Conservation (phyloP, 1,140 invertebrate species). For the Himalopsyche phryganea region DNA sequence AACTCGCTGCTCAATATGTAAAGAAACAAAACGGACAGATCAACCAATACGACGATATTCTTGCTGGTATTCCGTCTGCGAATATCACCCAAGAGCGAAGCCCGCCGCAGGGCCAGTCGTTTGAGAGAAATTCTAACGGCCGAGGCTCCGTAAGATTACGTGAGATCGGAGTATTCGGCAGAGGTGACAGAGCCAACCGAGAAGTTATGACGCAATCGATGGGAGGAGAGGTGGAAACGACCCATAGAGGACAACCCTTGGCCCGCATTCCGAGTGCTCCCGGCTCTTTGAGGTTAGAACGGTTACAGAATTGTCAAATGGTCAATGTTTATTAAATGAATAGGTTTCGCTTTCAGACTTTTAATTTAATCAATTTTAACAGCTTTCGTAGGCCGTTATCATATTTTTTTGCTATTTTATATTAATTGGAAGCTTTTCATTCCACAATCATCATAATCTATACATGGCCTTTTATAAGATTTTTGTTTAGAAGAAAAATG, state of each 20-base stretch:
- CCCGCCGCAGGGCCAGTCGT: constrained; percentile 18
- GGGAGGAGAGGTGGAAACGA: constrained; percentile 38
- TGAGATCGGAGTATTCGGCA: constrained; percentile 45
- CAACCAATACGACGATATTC: constrained; percentile 17
- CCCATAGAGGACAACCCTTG: constrained; percentile 49
- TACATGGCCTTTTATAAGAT: too few relatives aligned
- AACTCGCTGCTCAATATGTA: constrained; percentile 26
- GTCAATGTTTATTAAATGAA: too few relatives aligned
- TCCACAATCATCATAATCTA: too few relatives aligned
- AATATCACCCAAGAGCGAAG: constrained; percentile 2
- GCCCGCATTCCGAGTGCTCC: constrained; percentile 67
- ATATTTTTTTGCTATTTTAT: too few relatives aligned
- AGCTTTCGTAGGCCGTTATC: too few relatives aligned
- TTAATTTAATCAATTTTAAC: too few relatives aligned
- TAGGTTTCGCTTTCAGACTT: too few relatives aligned
- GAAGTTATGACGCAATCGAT: constrained; percentile 48
- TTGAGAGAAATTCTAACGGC: constrained; percentile 35
- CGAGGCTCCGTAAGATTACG: constrained; percentile 48
- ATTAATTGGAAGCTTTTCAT: too few relatives aligned
- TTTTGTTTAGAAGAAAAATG: too few relatives aligned
- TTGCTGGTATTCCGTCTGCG: constrained; percentile 5
- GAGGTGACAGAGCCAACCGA: constrained; percentile 37
- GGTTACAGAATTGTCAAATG: too few relatives aligned
- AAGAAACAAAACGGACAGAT: constrained; percentile 18
- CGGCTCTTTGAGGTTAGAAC: constrained; percentile 49